Base-by-base conservation (phyloP, 2,113 vertebrate species). In the Leptobrachium leishanense region DNA sequence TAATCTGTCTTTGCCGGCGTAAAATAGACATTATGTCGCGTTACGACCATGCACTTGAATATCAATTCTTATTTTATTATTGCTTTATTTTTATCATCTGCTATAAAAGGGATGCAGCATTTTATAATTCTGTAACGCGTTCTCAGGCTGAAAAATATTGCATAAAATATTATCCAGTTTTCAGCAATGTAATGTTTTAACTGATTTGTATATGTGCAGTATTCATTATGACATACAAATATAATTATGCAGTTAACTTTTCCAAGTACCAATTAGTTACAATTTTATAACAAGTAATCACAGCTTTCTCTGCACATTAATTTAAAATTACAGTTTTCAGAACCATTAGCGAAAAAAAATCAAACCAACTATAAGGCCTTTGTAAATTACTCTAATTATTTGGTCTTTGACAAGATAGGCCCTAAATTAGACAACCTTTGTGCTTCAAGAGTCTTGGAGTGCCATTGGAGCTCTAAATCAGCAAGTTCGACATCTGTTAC, bases 301-400 rank as follows among this genome's bases (percentile, higher is more conserved):
- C 77, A 57, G 70, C 63, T 54, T 79, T 73, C 77, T 74, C 70
- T 74, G 62, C 44, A 79, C 77, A 79, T 79, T 79, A 79, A 79
- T 79, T 74, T 74, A 79, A 73, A 79, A 79, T 79, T 79, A 79
- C 77, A 79, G 77, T 73, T 79, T 74, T 79, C 77, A 74, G 43
- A 74, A 67, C 70, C 77, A 73, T 79, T 79, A 79, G 70, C 55
- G 64, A 68, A 79, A 57, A 79, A 79, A 79, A 73, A 67, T 74
- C 46, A 79, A 73, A 67, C 46, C 42, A 73, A 74, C 59, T 63
- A 9, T 54, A 67, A 43, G 62, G 42, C 77, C 72, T 79, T 68
- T 79, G 77, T 79, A 79, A 73, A 79, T 79, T 67, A 79, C 77
- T 79, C 77, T 79, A 73, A 79, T 79, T 79, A 79, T 79, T 79